Conservation (phyloP, 2,113 vertebrate species). For the Tonatia bakeri region DNA sequence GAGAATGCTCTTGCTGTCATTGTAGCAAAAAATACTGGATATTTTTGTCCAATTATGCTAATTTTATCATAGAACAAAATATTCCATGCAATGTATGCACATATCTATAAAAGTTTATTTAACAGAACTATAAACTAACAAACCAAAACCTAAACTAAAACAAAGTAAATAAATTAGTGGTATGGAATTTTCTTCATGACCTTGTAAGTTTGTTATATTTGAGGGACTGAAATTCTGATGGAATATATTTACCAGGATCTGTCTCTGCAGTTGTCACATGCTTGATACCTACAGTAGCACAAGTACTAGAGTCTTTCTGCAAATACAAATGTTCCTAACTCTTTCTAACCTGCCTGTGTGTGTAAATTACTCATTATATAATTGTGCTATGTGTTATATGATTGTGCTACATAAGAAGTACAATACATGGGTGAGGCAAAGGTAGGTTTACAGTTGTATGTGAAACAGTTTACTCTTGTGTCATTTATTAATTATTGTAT, state of each 20-base stretch:
- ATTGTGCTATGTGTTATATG: too few relatives aligned
- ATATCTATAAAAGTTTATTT: background rate
- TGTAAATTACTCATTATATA: background rate
- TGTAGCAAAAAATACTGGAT: background rate
- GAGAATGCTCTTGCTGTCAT: background rate
- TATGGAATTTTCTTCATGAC: background rate
- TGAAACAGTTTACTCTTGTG: too few relatives aligned
- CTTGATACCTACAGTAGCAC: background rate
- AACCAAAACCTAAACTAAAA: background rate
- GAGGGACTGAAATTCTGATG: background rate
- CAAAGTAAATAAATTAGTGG: background rate
- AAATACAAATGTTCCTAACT: background rate
- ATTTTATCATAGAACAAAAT: background rate
- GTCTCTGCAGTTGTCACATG: background rate
- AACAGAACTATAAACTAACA: background rate
- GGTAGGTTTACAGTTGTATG: too few relatives aligned
- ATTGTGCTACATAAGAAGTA: background rate
- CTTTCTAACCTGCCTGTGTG: background rate
- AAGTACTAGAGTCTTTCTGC: background rate
- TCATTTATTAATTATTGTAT: too few relatives aligned
- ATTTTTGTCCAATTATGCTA: background rate
- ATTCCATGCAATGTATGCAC: too few relatives aligned
- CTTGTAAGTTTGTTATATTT: background rate
- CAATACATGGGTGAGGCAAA: too few relatives aligned
- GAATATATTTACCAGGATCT: background rate